A percentile compares a stretch with the other conserved stretches of the same genome.
Conservation (phyloP, 1,140 invertebrate genomes). For the Eueides isabella region DNA sequence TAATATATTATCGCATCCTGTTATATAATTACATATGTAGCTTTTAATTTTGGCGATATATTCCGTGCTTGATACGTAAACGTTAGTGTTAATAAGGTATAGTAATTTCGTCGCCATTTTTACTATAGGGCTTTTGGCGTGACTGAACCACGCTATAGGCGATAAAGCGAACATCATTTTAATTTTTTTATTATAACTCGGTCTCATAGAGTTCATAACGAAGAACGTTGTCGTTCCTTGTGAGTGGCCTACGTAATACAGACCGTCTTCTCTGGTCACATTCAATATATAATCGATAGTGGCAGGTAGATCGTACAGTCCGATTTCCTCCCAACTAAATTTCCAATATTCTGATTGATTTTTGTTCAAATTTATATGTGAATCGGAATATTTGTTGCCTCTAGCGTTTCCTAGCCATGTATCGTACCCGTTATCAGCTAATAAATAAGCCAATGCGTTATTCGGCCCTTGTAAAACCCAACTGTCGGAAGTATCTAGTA, state of each 20-base stretch:
- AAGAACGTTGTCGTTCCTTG: conserved; percentile 77
- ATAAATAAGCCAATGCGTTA: conserved; percentile 76
- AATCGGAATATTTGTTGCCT: conserved; percentile 86
- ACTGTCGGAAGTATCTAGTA: conserved; percentile 84
- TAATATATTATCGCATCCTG: conserved; percentile 83
- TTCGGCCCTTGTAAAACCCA: conserved; percentile 83
- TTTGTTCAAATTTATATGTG: conserved; percentile 75
- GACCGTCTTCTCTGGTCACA: conserved; percentile 70
- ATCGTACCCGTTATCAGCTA: conserved; percentile 85
- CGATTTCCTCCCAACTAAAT: conserved; percentile 88
- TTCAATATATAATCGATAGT: conserved; percentile 86
- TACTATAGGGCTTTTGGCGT: conserved; percentile 83
- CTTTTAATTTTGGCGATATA: conserved; percentile 75
- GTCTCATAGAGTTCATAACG: conserved; percentile 83
- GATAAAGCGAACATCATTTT: conserved; percentile 85
- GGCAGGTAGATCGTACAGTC: conserved; percentile 88
- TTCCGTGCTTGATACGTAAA: conserved; percentile 79
- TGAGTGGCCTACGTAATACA: conserved; percentile 87
- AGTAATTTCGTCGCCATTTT: conserved; percentile 72
- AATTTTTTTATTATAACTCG: conserved; percentile 86
- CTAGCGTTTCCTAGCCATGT: conserved; percentile 90
- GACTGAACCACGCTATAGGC: conserved; percentile 84
- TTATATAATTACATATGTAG: conserved; percentile 76
- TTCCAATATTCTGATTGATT: conserved; percentile 75
- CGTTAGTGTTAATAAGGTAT: conserved; percentile 82